Evolutionary conservation across 2,888 invertebrate species (phyloP).

Genomic region (Papilio elwesi): DNA sequence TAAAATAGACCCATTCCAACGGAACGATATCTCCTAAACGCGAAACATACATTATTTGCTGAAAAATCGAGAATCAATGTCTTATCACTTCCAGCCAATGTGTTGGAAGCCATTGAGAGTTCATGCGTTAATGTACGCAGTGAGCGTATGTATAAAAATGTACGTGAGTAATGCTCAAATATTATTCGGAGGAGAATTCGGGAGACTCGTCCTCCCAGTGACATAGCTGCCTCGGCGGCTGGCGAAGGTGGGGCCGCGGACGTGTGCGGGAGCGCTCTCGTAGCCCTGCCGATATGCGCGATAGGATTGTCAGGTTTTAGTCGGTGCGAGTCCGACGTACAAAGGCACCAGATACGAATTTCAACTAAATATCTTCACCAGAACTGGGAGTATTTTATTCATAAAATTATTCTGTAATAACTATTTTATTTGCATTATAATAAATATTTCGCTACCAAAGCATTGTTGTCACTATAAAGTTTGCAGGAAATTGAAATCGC

Average conservation of each 20-base stretch:
- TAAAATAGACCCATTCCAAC: neutral
- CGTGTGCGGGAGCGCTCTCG: no score
- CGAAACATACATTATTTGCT: neutral
- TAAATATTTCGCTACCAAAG: neutral
- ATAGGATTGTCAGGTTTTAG: no score
- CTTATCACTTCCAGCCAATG: conserved; percentile 9
- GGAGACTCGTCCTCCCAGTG: no score
- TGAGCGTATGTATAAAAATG: neutral
- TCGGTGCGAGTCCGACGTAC: no score
- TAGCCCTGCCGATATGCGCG: no score
- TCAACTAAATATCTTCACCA: neutral
- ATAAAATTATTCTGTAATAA: no score
- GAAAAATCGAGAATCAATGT: conserved; percentile 8
- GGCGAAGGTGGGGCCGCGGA: no score
- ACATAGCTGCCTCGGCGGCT: no score
- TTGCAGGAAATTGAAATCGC: conserved; percentile 17
- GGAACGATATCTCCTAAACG: neutral
- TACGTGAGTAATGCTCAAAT: no score
- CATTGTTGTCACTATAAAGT: neutral
- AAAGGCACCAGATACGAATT: no score
- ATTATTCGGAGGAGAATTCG: no score
- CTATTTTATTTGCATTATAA: neutral
- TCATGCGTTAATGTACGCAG: no score
- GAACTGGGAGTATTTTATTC: neutral
- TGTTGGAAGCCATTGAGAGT: neutral